Evolutionary conservation across 2,888 invertebrate species (phyloP), one percentile per base, ranked within the genome.

Genomic region (Didymodactylos carnosus): DNA sequence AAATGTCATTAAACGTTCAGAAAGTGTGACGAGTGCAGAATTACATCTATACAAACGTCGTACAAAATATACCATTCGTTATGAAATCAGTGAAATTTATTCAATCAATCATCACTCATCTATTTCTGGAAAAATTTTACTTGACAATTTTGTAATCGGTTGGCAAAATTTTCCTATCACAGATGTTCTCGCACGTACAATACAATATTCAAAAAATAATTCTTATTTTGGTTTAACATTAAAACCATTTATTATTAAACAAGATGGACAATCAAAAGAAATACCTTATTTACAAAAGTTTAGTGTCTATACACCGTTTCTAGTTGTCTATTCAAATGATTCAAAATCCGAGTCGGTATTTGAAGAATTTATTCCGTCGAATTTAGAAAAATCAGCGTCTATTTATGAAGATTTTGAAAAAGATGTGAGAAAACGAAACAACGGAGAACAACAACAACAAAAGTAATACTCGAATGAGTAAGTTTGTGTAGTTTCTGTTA

Each of bases 301-400:
- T 35, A 62, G 62, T 35, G 35, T 62, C 35, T 62, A 62, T 35
- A 62, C 62, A n/a, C 73, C 73, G 13, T 73, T 70, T 49, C 40
- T 73, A 43, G 70, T 73, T 8, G 39, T 73, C 4, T 70, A 73
- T 29, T 69, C 49, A 11, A 69, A 51, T 51, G 73, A 73, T 62
- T n/a, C 62, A 25, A 62, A 62, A n/a, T 14, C 2, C 7, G 19
- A 29, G 13, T 35, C 29, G 29, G 11, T 62, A 11, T 62, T 62
- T 19, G 62, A 62, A 62, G 62, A 62, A 62, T 62, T 62, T 35
- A 35, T 62, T 19, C 62, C 62, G 7, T 35, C 29, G 35, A 35
- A 35, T 62, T 35, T 62, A 2, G 62, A 62, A 35, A 8, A 62
- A 35, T 29, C 29, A 35, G 11, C 35, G 2, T 19, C 29, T n/a